Percentiles rank a stretch among this genome's conserved stretches.
Conservation (phyloP, 2,797 vertebrate genomes). For the Pipistrellus pipistrellus region DNA sequence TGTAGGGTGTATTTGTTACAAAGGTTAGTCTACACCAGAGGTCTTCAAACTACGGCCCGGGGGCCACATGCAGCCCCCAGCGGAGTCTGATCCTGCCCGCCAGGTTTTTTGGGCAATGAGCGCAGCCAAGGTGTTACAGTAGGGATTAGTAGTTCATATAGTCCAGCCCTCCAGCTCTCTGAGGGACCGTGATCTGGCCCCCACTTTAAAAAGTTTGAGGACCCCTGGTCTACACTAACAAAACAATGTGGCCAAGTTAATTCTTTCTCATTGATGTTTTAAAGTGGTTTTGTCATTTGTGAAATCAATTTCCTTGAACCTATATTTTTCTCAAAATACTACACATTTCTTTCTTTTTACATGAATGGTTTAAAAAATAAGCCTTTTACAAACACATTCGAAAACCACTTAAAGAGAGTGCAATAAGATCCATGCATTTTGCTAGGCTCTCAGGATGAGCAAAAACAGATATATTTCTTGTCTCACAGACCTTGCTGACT, state of each 20-base stretch:
- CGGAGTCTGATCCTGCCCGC: no score
- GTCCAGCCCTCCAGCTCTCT: no score
- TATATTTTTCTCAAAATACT: background rate
- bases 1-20: background rate
- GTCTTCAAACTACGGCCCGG: no score
- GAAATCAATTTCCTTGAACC: background rate
- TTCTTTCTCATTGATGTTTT: background rate
- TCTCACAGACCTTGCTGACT: background rate
- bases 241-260: background rate
- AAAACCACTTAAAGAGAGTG: background rate
- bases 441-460: background rate
- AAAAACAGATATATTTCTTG: background rate
- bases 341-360: background rate
- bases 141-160: no score
- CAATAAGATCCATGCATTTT: background rate
- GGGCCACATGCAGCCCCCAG: no score
- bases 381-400: conserved; percentile 22
- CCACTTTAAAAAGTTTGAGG: no score
- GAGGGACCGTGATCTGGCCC: no score
- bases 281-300: background rate
- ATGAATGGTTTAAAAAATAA: background rate
- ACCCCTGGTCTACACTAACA: background rate
- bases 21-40: background rate
- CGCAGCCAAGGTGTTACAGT: no score
- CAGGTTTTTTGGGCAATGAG: no score